Evolutionary conservation across 2,888 invertebrate species (phyloP), one percentile per base, ranked within the genome.

Genomic region (Andrena hattorfiana): DNA sequence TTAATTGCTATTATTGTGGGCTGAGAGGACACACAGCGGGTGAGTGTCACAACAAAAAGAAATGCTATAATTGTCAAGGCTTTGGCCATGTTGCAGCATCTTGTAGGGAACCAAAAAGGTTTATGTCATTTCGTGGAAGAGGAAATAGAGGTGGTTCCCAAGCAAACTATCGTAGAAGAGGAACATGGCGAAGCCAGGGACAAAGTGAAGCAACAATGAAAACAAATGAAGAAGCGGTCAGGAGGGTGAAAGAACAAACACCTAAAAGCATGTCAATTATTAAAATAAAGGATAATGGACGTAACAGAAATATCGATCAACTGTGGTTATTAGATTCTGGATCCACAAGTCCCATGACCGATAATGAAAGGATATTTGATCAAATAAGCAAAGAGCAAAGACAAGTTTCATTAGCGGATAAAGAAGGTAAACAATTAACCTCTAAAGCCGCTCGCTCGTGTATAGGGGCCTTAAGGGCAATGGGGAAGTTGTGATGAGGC

Each of bases 291-390:
- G 2, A 2, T 48, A n/a, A 8, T 26, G 3, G 0, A 4, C 28
- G 35, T 35, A 23, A 2, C 23, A 20, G 59, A 30, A 5, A 23
- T n/a, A n/a, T 64, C 30, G 6, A 13, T 56, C 10, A 5, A 10
- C 7, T 32, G 1, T 74, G 62, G 74, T 3, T 81, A 4, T 51
- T 75, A 23, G 81, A 81, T 51, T 66, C 71, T 20, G 78, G 82
- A 0, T 72, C 56, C 2, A 75, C 78, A 0, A 79, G 78, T 49
- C 78, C 78, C 30, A 78, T 82, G 75, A 30, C 54, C 0, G 1
- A 54, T 6, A n/a, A 30, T 0, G 10, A 51, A 2, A 10, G 8
- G 2, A 49, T 77, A 2, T 77, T 59, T 60, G 49, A 75, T 1
- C 71, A 23, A 0, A 4, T 77, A 4, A 42, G 26, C 13, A 5